phyloP scores from a whole-genome alignment of 1,140 invertebrate species.

The Cephus cinctus region DNA sequence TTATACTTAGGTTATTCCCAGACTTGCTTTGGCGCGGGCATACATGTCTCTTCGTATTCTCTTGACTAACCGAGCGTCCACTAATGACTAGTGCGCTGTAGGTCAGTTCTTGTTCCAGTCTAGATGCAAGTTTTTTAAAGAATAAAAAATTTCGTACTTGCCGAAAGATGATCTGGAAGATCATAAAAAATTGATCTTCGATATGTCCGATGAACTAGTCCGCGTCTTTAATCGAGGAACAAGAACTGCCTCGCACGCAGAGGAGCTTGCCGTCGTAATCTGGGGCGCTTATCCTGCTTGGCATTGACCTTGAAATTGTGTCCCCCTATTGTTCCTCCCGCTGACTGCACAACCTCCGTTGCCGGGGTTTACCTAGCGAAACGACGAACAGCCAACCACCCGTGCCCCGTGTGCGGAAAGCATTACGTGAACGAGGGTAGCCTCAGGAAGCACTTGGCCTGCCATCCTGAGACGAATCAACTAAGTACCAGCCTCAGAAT shows the following conservation, averaged over 20 bases:
- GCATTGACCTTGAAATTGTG: constrained; percentile 60
- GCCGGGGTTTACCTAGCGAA: constrained; percentile 78
- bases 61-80: constrained; percentile 19
- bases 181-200: no score
- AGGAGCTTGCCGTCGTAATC: constrained; percentile 45
- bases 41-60: constrained; percentile 31
- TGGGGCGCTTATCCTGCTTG: constrained; percentile 56
- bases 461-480: constrained; percentile 87
- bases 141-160: no score
- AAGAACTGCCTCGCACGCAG: no score
- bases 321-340: constrained; percentile 58
- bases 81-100: no score
- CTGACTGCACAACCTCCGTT: constrained; percentile 58
- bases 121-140: no score
- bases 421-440: constrained; percentile 94
- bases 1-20: constrained; percentile 10
- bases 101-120: no score
- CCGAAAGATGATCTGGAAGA: no score
- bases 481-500: constrained; percentile 82
- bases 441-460: constrained; percentile 86
- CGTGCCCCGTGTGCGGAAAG: constrained; percentile 91
- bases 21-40: constrained; percentile 39
- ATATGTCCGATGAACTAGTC: no score
- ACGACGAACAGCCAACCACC: constrained; percentile 88
- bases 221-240: no score